Evolutionary conservation across 2,888 invertebrate genomes (phyloP).

Genomic region (Parnassius mnemosyne): DNA sequence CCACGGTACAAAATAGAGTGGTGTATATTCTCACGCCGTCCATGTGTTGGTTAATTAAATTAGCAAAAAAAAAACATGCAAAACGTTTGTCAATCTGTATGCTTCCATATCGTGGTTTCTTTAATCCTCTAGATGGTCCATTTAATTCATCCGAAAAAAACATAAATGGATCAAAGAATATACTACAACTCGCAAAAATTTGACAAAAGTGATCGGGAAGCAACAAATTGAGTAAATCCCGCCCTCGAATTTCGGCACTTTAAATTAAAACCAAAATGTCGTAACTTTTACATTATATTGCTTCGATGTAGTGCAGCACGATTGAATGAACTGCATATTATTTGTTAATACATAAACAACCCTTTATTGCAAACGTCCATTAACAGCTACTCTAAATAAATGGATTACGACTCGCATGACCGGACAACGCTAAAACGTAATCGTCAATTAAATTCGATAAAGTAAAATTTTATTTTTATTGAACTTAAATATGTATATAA

Average conservation of each 20-base stretch:
- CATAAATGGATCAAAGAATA: neutral
- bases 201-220: conserved; percentile 2
- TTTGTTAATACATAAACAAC: conserved; percentile 11
- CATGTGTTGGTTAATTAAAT: no score
- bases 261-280: conserved; percentile 8
- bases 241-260: conserved; percentile 8
- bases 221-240: conserved; percentile 16
- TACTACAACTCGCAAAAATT: neutral
- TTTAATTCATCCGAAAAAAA: neutral
- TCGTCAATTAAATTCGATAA: conserved; percentile 15
- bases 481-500: neutral
- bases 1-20: no score
- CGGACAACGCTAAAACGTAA: conserved; percentile 10
- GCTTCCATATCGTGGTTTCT: no score
- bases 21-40: no score
- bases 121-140: no score
- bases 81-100: no score
- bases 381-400: conserved; percentile 11
- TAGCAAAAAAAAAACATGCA: no score
- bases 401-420: neutral
- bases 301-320: conserved; percentile 6
- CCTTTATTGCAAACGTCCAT: conserved; percentile 12
- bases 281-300: conserved; percentile 13
- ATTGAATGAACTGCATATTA: conserved; percentile 9
- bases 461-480: conserved; percentile 21